Evolutionary conservation across 30 jellyfish, hydroid and myxozoan genomes (phyloP), one percentile per base, ranked within the genome.

Genomic region (Chironex yamaguchii): DNA sequence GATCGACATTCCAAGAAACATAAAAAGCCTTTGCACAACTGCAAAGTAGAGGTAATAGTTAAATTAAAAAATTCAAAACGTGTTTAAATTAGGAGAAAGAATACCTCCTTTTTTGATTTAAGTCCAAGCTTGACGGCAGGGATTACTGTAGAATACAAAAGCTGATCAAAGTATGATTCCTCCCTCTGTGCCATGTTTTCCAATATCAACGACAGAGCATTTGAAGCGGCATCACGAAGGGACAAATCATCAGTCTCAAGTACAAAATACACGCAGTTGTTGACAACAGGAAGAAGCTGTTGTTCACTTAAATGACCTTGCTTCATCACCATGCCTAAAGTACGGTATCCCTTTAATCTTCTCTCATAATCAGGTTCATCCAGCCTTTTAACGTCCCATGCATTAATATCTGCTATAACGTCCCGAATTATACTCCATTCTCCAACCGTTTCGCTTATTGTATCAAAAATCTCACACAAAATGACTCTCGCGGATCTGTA

Each of bases 341-440:
- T 66, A 53, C 96, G 51, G 68, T 65, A 92, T 13, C 95, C 98
- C 36, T 87, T 71, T 34, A 92, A 68, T 21, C 98, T 79, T 17
- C 80, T 30, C 25, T 92, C 98, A 49, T 49, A 92, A 51, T 92
- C 91, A 3, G 98, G 97, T 48, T 92, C 98, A 2, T 92, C 98
- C 26, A 92, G 79, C 14, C 89, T 68, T 69, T 87, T 92, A 11
- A 62, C 50, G 67, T 92, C 96, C 98, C 98, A 92, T 17, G 97
- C 32, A 74, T 92, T 92, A 81, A 92, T 48, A 27, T 87, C 97
- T 1, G 22, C 31, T 35, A 87, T 58, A 28, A 86, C 33, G 2
- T 36, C 69, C 2, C 66, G 29, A 3, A 88, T 34, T 14, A 17
- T 29, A 2, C 30, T 13, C 3, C 76, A 17, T 0, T 21, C 85